phyloP scores from a whole-genome alignment of 2,113 vertebrate genomes.

The rat (Rattus norvegicus) region DNA sequence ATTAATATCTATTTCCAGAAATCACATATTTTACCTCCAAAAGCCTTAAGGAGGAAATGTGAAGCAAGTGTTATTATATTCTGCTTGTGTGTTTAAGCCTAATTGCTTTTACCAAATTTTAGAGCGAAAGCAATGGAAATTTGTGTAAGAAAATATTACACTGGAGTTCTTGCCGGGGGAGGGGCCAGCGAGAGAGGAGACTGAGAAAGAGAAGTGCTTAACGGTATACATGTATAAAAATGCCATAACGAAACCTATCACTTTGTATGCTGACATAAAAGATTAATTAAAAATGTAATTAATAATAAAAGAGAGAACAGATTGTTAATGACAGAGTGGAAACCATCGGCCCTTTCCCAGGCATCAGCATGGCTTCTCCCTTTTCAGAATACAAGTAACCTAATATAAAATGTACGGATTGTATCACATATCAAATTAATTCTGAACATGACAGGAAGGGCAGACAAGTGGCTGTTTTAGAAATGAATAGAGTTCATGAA shows the following conservation, averaged over 20 bases:
- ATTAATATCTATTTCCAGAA: not conserved
- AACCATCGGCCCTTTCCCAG: not conserved
- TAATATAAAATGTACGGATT: slow-evolving; percentile 74
- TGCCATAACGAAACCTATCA: not conserved
- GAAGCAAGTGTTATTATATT: not conserved
- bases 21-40: not conserved
- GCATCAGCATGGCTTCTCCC: not conserved
- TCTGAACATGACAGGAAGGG: slow-evolving; percentile 75
- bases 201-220: not conserved
- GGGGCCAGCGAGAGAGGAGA: not conserved
- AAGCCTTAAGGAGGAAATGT: not conserved
- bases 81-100: not conserved
- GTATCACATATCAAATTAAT: slow-evolving; percentile 78
- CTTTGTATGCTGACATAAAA: not conserved
- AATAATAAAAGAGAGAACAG: not conserved
- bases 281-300: not conserved
- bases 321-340: not conserved
- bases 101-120: not conserved
- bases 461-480: slow-evolving; percentile 76
- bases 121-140: not conserved
- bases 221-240: not conserved
- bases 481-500: slow-evolving; percentile 81
- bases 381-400: slow-evolving; percentile 63
- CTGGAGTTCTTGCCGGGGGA: not conserved
- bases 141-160: not conserved